Base-by-base conservation (phyloP, 2,797 vertebrate species). In the Phoxinus dragarum region DNA sequence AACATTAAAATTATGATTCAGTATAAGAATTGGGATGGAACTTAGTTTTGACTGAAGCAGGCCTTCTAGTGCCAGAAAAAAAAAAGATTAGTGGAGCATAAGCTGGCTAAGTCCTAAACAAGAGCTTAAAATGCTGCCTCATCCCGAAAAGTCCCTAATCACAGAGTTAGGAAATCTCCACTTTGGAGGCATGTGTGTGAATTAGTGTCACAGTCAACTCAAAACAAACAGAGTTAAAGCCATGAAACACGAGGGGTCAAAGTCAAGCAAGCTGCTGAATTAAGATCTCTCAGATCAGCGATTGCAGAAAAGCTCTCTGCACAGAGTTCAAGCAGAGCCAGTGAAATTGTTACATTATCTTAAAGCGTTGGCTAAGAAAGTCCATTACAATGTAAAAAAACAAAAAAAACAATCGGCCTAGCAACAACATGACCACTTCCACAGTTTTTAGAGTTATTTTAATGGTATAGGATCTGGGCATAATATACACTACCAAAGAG, bases 11-110 rank as follows among this genome's bases (percentile, higher is more conserved):
- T 17, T 66, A 64, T 64, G 16, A 16, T 61, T 61, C 42, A 47
- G 40, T 21, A 42, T 94, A 91, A 5, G 38, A 84, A 95, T 88
- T 0, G 95, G 94, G 61, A 96, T 98, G 91, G 97, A 97, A 89
- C 97, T 94, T 17, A 31, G 6, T 84, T 66, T 49, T 59, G 42
- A 80, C 49, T 68, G 40, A 85, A 68, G 82, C 9, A 44, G 12
- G 47, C 71, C 59, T 81, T 82, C 42, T 47, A 79, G 56, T n/a
- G 21, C 44, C 17, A 36, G 4, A 42, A 49, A 87, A 80, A 42
- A 78, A 73, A 19, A 66, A 88, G 86, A 84, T 89, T 85, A 89
- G 44, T 31, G 3, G 66, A 64, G 54, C 81, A 86, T 84, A 49
- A 86, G 23, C 74, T 86, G 81, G 36, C 56, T 87, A 88, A 90